phyloP scores from a whole-genome alignment of 1,140 invertebrate genomes.

The Pantala flavescens region DNA sequence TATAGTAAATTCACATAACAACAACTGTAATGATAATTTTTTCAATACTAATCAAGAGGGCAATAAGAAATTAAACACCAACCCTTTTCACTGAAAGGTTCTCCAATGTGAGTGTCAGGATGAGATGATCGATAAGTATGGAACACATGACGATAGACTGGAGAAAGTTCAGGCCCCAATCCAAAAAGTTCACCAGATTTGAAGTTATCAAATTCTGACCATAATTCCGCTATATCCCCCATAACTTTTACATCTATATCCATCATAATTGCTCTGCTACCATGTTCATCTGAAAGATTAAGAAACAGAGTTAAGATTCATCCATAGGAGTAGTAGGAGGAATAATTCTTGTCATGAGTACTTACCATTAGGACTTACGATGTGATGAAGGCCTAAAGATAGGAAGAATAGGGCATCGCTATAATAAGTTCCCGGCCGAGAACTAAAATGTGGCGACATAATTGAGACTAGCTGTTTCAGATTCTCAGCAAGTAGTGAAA shows the following conservation, averaged over 20 bases:
- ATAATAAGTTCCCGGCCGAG: conserved; percentile 67
- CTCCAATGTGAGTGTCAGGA: conserved; percentile 44
- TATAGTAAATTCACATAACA: too few species aligned
- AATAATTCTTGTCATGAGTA: background rate
- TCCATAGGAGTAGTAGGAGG: too few species aligned
- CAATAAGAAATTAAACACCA: too few species aligned
- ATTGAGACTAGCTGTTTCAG: conserved; percentile 52
- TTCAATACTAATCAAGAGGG: too few species aligned
- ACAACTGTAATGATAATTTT: too few species aligned
- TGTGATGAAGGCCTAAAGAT: conserved; percentile 61
- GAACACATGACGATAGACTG: conserved; percentile 70
- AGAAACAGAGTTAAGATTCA: too few species aligned
- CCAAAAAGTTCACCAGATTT: conserved; percentile 53
- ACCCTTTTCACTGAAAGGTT: conserved; percentile 39
- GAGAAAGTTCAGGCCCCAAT: conserved; percentile 63
- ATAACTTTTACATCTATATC: conserved; percentile 72
- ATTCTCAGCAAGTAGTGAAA: conserved; percentile 46
- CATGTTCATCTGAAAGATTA: too few species aligned
- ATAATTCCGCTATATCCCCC: conserved; percentile 54
- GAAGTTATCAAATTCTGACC: conserved; percentile 53
- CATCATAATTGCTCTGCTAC: conserved; percentile 51
- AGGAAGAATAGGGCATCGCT: conserved; percentile 73
- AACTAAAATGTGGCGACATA: conserved; percentile 66
- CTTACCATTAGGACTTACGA: conserved; percentile 39
- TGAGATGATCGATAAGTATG: conserved; percentile 53